Percentiles rank a stretch among this genome's conserved stretches.
phyloP scores from a whole-genome alignment of 2,113 vertebrate species.

The Zosterops japonicus region DNA sequence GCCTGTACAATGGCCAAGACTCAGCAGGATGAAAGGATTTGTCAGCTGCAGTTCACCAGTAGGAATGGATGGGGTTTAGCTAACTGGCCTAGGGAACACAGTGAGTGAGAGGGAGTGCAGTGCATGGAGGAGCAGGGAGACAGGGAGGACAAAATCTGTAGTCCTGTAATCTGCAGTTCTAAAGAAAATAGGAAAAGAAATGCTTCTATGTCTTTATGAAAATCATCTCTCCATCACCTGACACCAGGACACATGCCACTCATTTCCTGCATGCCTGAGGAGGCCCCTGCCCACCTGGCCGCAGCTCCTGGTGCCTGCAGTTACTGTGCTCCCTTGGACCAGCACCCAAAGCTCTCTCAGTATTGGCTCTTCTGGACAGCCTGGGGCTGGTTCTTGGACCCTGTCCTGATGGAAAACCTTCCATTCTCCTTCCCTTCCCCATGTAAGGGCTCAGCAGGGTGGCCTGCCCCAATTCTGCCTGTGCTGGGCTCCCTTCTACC shows the following conservation, averaged over 20 bases:
- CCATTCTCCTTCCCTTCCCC: neutral
- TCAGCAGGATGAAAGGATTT: neutral
- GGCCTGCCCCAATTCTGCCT: neutral
- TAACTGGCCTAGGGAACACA: neutral
- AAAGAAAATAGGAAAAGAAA: neutral
- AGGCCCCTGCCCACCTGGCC: neutral
- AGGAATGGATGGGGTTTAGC: neutral
- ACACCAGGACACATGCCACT: neutral
- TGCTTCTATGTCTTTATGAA: neutral
- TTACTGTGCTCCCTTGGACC: neutral
- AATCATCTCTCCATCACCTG: neutral
- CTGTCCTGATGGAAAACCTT: fast-evolving
- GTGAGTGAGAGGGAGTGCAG: neutral
- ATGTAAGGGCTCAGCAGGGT: neutral
- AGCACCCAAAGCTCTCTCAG: neutral
- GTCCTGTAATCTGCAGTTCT: neutral
- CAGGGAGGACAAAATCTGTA: neutral
- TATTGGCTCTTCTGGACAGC: fast-evolving
- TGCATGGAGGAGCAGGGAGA: neutral
- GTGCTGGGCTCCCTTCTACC: neutral
- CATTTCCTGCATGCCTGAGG: neutral
- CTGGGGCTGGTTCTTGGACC: neutral
- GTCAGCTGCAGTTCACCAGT: neutral
- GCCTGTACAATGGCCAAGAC: neutral
- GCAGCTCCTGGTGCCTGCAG: neutral